A percentile compares a stretch with the other conserved stretches of the same genome.
Evolutionary conservation across 2,888 invertebrate species (phyloP).

Genomic region (Xestia c-nigrum): DNA sequence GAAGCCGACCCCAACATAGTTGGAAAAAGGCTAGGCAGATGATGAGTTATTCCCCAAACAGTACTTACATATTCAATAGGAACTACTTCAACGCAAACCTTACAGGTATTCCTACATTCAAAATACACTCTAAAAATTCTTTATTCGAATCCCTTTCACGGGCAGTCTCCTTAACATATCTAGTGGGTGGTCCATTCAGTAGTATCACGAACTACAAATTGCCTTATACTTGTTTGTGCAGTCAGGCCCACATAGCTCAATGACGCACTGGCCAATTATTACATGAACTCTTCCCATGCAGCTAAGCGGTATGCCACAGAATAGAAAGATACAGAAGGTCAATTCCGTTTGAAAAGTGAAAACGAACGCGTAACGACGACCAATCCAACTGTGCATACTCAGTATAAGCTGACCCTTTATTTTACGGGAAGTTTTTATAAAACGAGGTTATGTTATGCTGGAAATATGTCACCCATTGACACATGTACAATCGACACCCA

Average conservation of each 20-base stretch:
- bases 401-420: not conserved
- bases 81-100: slow-evolving; percentile 2
- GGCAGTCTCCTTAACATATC: slow-evolving; percentile 62
- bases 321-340: not conserved
- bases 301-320: slow-evolving; percentile 37
- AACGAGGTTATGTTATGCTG: not conserved
- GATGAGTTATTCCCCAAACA: not conserved
- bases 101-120: not conserved
- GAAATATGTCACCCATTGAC: not conserved
- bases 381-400: not conserved
- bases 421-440: not conserved
- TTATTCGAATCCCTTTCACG: slow-evolving; percentile 20
- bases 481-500: not conserved
- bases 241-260: slow-evolving; percentile 79
- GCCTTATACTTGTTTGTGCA: slow-evolving; percentile 76
- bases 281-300: slow-evolving; percentile 80
- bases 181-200: slow-evolving; percentile 79
- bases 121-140: slow-evolving; percentile 4
- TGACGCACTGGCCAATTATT: slow-evolving; percentile 82
- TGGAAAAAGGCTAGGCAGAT: no score
- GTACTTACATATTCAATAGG: not conserved
- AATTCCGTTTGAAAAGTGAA: rapidly evolving
- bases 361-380: not conserved
- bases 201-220: slow-evolving; percentile 80
- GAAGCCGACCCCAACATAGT: no score